phyloP scores from a whole-genome alignment of 2,888 invertebrate species.

The Dicycla oo region DNA sequence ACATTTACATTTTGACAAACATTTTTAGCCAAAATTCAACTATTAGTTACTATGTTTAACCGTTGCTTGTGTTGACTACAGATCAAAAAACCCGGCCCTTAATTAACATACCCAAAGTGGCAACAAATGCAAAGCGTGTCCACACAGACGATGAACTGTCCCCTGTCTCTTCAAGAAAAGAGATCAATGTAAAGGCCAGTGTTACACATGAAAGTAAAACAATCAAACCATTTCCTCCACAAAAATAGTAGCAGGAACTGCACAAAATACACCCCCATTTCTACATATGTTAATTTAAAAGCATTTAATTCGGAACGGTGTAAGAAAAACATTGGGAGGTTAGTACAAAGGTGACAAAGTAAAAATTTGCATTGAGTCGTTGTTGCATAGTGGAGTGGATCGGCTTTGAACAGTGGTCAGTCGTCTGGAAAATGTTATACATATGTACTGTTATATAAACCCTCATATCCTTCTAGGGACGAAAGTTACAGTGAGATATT shows the following conservation, averaged over 20 bases:
- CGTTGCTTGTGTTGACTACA: no score
- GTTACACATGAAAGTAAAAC: constrained; percentile 2
- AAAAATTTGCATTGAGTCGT: constrained; percentile 66
- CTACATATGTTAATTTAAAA: constrained; percentile 51
- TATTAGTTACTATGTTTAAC: no score
- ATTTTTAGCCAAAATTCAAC: no score
- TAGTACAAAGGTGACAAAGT: constrained; percentile 65
- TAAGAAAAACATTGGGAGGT: constrained; percentile 62
- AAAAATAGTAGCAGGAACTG: constrained; percentile 19
- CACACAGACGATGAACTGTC: neutral
- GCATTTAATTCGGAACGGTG: constrained; percentile 51
- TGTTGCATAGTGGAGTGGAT: constrained; percentile 59
- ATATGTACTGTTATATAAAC: constrained; percentile 56
- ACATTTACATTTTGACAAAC: no score
- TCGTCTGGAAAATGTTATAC: constrained; percentile 75
- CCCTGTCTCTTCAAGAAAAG: neutral
- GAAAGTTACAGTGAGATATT: neutral
- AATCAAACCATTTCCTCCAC: constrained; percentile 5
- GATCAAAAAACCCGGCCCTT: no score
- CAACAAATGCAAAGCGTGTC: neutral
- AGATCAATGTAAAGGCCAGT: neutral
- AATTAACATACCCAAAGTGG: no score
- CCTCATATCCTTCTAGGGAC: constrained; percentile 5
- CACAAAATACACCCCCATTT: constrained; percentile 43
- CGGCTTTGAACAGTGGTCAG: constrained; percentile 74